Evolutionary conservation across 2,113 vertebrate genomes (phyloP).

Genomic region (Ptychochromis oligacanthus): DNA sequence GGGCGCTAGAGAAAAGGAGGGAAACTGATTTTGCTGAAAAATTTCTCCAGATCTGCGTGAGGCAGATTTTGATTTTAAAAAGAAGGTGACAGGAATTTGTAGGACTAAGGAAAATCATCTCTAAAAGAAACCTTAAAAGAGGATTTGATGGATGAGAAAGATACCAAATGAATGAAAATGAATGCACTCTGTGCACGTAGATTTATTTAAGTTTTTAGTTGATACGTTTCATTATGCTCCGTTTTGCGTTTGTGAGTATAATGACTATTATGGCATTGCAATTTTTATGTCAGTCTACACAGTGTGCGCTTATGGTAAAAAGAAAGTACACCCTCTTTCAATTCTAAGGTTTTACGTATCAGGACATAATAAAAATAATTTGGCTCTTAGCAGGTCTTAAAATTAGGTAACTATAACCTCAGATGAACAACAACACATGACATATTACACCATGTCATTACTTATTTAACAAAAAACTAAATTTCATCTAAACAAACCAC

Average conservation of each 20-base stretch:
- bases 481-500: background rate
- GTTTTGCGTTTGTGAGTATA: background rate
- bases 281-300: background rate
- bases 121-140: no score
- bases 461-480: background rate
- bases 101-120: background rate
- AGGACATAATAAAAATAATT: background rate
- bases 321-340: background rate
- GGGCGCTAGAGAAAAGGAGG: constrained; percentile 80
- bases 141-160: background rate
- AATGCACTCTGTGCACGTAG: background rate
- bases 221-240: background rate
- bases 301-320: no score
- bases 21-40: background rate
- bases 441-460: background rate
- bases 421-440: background rate
- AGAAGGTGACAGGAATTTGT: no score
- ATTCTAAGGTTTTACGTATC: background rate
- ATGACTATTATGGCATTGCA: background rate
- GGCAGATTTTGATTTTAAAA: no score
- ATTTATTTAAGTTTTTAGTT: background rate
- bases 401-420: background rate
- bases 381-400: background rate
- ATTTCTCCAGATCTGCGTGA: background rate
- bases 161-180: no score